These are phyloP conservation scores for Pocillopora damicornis DNA, from an alignment of 64 coral and sea anemone species.

Conservation along the genomic window DNA sequence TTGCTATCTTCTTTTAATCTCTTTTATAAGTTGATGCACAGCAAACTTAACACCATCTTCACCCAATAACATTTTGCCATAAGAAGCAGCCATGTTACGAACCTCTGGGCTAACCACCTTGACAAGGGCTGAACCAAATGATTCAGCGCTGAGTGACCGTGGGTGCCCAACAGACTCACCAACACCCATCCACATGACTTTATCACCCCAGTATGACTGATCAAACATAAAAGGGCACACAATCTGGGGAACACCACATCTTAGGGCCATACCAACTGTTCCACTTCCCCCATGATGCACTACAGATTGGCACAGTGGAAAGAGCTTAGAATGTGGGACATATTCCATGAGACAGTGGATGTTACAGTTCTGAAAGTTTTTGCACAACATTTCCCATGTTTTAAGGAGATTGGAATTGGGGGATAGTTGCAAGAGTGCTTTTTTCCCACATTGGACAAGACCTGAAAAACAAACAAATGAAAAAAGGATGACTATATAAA, in stretches of 20 bases:
- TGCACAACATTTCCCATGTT: constrained; percentile 87
- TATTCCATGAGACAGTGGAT: constrained; percentile 77
- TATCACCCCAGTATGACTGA: constrained; percentile 92
- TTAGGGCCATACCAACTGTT: constrained; percentile 75
- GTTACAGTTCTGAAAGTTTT: constrained; percentile 84
- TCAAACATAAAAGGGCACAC: constrained; percentile 96
- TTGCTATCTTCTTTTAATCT: constrained; percentile 33
- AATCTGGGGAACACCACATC: constrained; percentile 68
- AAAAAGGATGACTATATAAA: not conserved
- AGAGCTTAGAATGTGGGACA: constrained; percentile 63
- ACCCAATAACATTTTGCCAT: constrained; percentile 27
- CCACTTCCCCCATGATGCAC: constrained; percentile 91
- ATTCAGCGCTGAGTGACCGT: constrained; percentile 42
- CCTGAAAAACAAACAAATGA: constrained; percentile 14
- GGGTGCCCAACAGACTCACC: constrained; percentile 79
- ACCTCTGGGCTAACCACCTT: constrained; percentile 32
- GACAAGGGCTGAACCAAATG: constrained; percentile 48
- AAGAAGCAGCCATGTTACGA: constrained; percentile 33
- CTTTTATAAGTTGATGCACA: constrained; percentile 41
- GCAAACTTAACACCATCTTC: constrained; percentile 52
- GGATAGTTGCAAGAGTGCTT: constrained; percentile 67
- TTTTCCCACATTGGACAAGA: constrained; percentile 84
- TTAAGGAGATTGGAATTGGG: constrained; percentile 60
- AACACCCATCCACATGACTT: constrained; percentile 80
- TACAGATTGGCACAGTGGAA: constrained; percentile 58